Conservation (phyloP, 2,888 invertebrate species). For the Antheraea assamensis region DNA sequence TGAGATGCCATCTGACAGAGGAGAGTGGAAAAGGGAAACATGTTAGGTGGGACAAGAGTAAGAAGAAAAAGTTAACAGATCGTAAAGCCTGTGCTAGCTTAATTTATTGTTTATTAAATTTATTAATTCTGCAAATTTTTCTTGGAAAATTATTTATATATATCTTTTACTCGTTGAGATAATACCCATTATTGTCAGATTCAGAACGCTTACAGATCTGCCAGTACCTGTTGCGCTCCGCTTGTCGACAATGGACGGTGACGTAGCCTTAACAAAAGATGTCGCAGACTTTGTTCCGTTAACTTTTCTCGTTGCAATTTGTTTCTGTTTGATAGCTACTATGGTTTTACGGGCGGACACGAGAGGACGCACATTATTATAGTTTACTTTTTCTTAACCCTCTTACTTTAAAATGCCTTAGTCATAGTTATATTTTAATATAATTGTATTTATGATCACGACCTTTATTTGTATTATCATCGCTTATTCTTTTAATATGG, state of each 20-base stretch:
- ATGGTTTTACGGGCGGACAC: background rate
- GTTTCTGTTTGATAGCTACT: slow-evolving; percentile 7
- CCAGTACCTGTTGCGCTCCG: slow-evolving; percentile 35
- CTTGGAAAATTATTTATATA: too few species aligned
- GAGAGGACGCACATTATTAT: background rate
- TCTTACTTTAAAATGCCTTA: background rate
- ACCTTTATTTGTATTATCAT: too few species aligned
- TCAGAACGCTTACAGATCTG: slow-evolving; percentile 21
- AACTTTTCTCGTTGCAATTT: slow-evolving; percentile 14
- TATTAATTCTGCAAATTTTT: too few species aligned
- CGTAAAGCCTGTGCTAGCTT: too few species aligned
- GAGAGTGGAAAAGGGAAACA: too few species aligned
- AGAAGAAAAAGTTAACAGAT: too few species aligned
- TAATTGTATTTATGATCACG: background rate
- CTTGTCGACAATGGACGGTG: slow-evolving; percentile 28
- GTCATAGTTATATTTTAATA: background rate
- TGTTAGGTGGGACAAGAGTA: too few species aligned
- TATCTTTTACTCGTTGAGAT: slow-evolving; percentile 11
- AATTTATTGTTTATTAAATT: too few species aligned
- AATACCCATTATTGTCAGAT: slow-evolving; percentile 23
- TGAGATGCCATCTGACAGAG: too few species aligned
- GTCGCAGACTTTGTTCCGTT: slow-evolving; percentile 18
- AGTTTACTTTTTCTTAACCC: background rate
- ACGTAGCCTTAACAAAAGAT: slow-evolving; percentile 34
- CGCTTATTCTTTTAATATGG: too few species aligned